Evolutionary conservation across 2,113 vertebrate genomes (phyloP), one percentile per base, ranked within the genome.

Genomic region (Amblyopsis rosae): DNA sequence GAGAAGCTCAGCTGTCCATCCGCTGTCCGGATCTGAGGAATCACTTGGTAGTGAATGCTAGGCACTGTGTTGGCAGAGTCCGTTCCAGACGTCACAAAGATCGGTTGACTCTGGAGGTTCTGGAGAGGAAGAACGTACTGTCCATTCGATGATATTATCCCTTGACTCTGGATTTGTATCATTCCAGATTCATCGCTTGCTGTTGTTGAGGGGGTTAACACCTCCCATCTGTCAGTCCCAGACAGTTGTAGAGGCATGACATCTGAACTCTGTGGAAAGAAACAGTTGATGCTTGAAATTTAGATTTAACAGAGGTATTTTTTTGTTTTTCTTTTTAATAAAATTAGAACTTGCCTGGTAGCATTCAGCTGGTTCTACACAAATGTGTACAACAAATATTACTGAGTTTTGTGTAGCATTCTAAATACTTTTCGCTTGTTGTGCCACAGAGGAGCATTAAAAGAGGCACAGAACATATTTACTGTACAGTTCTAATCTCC

Each of bases 1-100:
- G 96, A 92, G 88, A 98, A 98, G 90, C 95, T 95, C 91, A 99
- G 93, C 82, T 99, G 98, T 92, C 96, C 96, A 75, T 99, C 97
- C 73, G 95, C 88, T 72, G 96, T 95, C 90, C 98, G 97, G 90
- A 99, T 95, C 90, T 99, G 97, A 92, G 98, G 98, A 93, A 99
- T 98, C 90, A 99, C 96, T 95, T 99, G 98, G 93, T 99, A 99
- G 67, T 99, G 98, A 91, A 99, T 96, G 81, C 93, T 98, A 93
- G 98, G 96, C 94, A 98, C 96, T 89, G 95, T 92, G 89, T 95
- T 96, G 93, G 95, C 94, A 84, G 96, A 95, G 80, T 98, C 96
- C 60, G 94, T 95, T 93, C 96, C 96, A 77, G 96, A 94, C 54
- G 96, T 94, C 90, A 98, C 95, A 93, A 98, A 98, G 85, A 99